Base-by-base conservation (phyloP, 2,797 vertebrate species). In the Rhinogobio ventralis region DNA sequence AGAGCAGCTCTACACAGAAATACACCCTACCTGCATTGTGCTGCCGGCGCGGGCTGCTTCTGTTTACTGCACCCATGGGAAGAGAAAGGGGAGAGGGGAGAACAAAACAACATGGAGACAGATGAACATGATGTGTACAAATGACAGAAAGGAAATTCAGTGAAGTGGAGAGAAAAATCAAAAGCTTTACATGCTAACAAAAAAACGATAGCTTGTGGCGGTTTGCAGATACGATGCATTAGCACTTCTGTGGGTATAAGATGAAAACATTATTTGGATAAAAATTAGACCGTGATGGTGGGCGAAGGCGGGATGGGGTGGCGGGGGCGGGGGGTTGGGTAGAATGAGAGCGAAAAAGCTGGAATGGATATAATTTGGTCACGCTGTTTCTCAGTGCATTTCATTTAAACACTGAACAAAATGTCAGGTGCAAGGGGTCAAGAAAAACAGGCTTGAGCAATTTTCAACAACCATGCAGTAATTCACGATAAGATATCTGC, bases 21-120 rank as follows among this genome's bases (percentile, higher is more conserved):
- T 66, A 79, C 60, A 86, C 78, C 91, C 90, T 92, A 92, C 91
- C 91, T 92, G 88, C 67, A 75, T 33, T 85, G 53, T 79, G 91
- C 75, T 87, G 88, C 82, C 66, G 23, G 86, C 87, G 81, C 71
- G 64, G 84, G 80, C 64, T 87, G 86, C 73, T 83, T 86, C 73
- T 87, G 88, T 83, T 91, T 88, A 92, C 90, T 90, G 90, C 77
- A 53, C 86, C 86, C 68, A 88, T 72, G 84, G 80, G 84, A 84
- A 85, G 74, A 77, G 42, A 69, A 82, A 78, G 81, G 81, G 87
- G 74, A 79, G 74, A 87, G 73, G 79, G 81, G 77, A 89, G 71
- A 91, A 91, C 83, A 91, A 79, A 89, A 90, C 74, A 88, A 89
- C 69, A 87, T 62, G 86, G 62, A 90, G 78, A 89, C 69, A 83